Evolutionary conservation across 2,797 vertebrate genomes (phyloP), one percentile per base, ranked within the genome.

Genomic region (Sciurus vulgaris): DNA sequence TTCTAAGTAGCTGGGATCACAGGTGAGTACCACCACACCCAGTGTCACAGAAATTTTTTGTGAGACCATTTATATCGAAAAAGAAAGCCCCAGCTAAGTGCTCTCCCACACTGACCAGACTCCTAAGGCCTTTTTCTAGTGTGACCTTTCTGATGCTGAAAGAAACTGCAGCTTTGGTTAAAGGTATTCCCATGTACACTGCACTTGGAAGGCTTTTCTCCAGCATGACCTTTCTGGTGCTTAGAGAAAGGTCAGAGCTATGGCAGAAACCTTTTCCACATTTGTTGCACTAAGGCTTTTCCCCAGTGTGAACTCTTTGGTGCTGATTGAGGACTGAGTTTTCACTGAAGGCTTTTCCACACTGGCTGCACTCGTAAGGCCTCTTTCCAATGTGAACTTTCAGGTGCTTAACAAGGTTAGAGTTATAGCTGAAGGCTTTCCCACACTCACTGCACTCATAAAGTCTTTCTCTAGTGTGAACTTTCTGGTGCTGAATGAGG

Each of bases 241-340:
- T 90, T 86, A 79, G 38, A 79, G 38, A 82, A 38, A 93, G 81
- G 38, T 49, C 49, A 26, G 67, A 69, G 41, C 69, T 78, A 41
- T 65, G 22, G 14, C 44, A 84, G 63, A 95, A 95, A 9, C 63
- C 54, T 47, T 93, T 87, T 33, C 86, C 88, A 35, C 91, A 69
- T 95, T 79, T 8, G 35, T 47, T 30, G 41, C 85, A 89, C 38
- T 92, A 89, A 51, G 74, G 86, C 69, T 67, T 89, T 56, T 89
- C 89, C 81, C 91, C 20, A 51, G 83, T 93, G 44, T 96, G 91
- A 88, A 95, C 83, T 47, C 51, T 76, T 44, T 88, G 83, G 33
- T 94, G 86, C 44, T 47, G 44, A 47, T 8, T 47, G 38, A 47
- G 44, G 44, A 47, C 9, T 47, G 44, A 47, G 44, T 47, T 47